phyloP scores from a whole-genome alignment of 2,113 vertebrate genomes.

The Dicrurus megarhynchus region DNA sequence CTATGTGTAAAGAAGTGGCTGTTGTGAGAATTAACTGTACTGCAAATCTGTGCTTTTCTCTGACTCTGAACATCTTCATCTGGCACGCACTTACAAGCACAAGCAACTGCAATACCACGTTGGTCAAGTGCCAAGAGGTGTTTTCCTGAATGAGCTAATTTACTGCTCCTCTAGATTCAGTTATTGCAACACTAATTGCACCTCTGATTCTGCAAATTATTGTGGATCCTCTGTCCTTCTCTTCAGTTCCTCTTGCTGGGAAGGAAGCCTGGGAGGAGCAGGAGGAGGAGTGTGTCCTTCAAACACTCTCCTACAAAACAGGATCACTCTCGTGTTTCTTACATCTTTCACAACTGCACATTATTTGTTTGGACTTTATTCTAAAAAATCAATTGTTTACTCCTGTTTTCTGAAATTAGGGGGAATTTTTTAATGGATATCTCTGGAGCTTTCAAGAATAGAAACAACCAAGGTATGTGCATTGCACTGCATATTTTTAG shows the following conservation, averaged over 20 bases:
- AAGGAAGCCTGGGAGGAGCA: neutral
- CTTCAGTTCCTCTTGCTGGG: neutral
- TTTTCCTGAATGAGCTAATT: neutral
- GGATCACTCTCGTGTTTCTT: neutral
- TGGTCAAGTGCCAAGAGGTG: neutral
- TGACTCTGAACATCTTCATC: neutral
- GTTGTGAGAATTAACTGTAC: neutral
- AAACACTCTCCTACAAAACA: neutral
- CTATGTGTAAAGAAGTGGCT: neutral
- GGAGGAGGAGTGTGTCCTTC: neutral
- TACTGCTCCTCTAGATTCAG: neutral
- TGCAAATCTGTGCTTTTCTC: neutral
- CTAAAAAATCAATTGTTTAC: neutral
- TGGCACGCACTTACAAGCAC: fast-evolving
- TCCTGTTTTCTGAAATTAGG: neutral
- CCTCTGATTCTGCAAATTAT: neutral
- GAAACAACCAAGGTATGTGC: neutral
- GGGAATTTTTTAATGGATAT: neutral
- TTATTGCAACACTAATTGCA: neutral
- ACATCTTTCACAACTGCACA: neutral
- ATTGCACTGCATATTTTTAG: neutral
- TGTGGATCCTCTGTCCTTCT: neutral
- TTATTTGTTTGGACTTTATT: neutral
- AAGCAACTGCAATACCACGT: neutral
- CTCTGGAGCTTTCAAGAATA: neutral